Percentiles rank a stretch among this genome's conserved stretches.
Evolutionary conservation across 2,113 vertebrate genomes (phyloP).

Genomic region (Propithecus coquereli): DNA sequence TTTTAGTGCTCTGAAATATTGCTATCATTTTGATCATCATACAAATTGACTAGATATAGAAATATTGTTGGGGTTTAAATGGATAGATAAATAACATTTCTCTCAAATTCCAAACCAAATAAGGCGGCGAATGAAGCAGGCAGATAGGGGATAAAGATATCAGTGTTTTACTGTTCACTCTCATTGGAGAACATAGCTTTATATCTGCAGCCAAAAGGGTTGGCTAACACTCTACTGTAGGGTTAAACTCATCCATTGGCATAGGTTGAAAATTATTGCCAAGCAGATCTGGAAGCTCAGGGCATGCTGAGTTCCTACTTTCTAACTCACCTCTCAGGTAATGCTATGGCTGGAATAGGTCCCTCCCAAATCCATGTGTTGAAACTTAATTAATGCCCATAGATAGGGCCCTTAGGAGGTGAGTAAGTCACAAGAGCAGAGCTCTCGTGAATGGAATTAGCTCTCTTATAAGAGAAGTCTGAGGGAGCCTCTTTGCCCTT

Average conservation of each 20-base stretch:
- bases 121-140: background rate
- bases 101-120: background rate
- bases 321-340: background rate
- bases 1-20: conserved; percentile 14
- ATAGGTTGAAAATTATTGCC: background rate
- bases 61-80: background rate
- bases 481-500: background rate
- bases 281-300: background rate
- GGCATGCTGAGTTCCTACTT: background rate
- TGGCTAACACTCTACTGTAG: background rate
- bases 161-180: background rate
- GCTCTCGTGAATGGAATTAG: background rate
- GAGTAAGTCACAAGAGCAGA: background rate
- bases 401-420: background rate
- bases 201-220: background rate
- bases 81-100: background rate
- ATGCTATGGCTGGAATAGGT: background rate
- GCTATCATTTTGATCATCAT: background rate
- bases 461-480: background rate
- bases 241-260: background rate
- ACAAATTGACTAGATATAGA: background rate
- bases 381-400: background rate
- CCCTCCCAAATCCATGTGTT: background rate
- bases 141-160: background rate
- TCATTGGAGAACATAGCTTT: background rate